phyloP scores from a whole-genome alignment of 2,113 vertebrate species.

The Podarcis cretensis region DNA sequence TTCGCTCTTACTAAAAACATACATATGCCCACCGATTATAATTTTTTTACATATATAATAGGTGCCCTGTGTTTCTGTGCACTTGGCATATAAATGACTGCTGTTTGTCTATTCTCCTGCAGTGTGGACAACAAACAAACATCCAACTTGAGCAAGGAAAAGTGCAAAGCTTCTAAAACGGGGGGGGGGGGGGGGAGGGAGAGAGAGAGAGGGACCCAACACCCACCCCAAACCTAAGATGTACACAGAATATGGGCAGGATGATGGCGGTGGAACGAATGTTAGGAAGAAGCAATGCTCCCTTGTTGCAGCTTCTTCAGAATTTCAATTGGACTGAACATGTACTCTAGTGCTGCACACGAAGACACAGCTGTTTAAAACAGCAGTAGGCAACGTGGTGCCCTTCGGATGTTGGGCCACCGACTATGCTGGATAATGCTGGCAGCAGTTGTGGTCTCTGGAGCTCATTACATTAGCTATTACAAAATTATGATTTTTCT shows the following conservation, averaged over 20 bases:
- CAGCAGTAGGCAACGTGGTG: too few species aligned
- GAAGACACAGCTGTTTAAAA: neutral
- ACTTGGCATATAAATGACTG: neutral
- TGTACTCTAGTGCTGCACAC: neutral
- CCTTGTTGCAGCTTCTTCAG: neutral
- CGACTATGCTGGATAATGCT: too few species aligned
- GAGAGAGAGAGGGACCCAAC: too few species aligned
- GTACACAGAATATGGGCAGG: neutral
- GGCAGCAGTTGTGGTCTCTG: too few species aligned
- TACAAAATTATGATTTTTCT: neutral
- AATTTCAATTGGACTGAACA: neutral
- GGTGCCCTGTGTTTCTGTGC: neutral
- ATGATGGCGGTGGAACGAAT: too few species aligned
- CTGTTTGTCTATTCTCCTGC: neutral
- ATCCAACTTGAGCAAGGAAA: neutral
- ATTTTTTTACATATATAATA: neutral
- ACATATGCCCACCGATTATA: neutral
- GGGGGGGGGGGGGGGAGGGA: neutral
- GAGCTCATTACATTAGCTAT: too few species aligned
- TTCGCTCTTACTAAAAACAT: neutral
- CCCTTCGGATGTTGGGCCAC: too few species aligned
- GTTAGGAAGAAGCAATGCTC: neutral
- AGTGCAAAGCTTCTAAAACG: neutral
- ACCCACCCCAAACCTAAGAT: neutral
- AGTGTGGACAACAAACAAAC: neutral